Evolutionary conservation across 1,140 invertebrate species (phyloP), one percentile per base, ranked within the genome.

Genomic region (Drosophila ohnishii): DNA sequence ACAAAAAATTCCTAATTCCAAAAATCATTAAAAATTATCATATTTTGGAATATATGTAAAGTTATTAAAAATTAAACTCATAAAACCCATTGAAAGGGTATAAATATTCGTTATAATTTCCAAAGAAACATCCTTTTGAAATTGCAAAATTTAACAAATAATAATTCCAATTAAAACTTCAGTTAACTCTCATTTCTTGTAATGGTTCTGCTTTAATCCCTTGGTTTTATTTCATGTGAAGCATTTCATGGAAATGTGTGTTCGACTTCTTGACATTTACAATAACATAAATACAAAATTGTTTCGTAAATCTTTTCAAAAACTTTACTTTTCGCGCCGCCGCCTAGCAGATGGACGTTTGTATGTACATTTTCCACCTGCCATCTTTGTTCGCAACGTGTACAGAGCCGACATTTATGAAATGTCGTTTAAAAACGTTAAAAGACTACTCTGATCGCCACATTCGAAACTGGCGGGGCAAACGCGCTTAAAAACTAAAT

Each of bases 351-450:
- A 28, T 58, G 51, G 34, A 16, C 30, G 19, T 10, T 32, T 32
- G 16, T 50, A 55, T 34, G 11, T 30, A 30, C 39, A 30, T 16
- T 48, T 34, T 25, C 35, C 65, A 16, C 19, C 47, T 14, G 47
- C 32, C 34, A 42, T 14, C 30, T 3, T 16, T 3, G 19, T 69
- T 63, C 59, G 45, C 35, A 62, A 60, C 81, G 86, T 88, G 75
- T 81, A 91, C 90, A 91, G 82, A 91, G 90, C 90, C 87, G 89
- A 91, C 90, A 91, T 91, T 91, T 90, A 79, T 80, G 61, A 90
- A 91, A 91, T 91, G 83, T 88, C 87, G 90, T 91, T 91, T 91
- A 88, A 91, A 91, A 91, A 90, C 78, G 42, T 62, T 57, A 80
- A 75, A 72, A 53, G 48, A 63, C 72, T 87, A 91, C 90, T 91